phyloP scores from a whole-genome alignment of 2,113 vertebrate genomes.

The Heptranchias perlo region DNA sequence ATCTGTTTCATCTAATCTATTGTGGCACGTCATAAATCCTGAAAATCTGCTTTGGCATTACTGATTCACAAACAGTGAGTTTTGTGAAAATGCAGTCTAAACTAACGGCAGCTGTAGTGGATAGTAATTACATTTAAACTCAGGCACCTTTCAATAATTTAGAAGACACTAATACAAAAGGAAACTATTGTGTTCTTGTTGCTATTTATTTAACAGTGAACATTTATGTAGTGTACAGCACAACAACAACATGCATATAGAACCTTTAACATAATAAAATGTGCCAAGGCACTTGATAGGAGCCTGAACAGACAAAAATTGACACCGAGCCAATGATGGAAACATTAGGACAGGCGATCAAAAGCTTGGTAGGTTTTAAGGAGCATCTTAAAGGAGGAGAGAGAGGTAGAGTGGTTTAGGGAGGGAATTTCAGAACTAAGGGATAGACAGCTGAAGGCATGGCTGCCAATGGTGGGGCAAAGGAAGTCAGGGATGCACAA shows the following conservation, averaged over 20 bases:
- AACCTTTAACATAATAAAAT: neutral
- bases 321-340: no score
- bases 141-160: neutral
- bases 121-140: neutral
- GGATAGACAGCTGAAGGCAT: no score
- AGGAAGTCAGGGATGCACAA: no score
- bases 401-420: no score
- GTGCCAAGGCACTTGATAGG: neutral
- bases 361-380: neutral
- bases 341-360: neutral
- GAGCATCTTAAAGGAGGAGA: no score
- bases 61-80: neutral
- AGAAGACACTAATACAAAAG: neutral
- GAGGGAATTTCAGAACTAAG: no score
- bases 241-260: neutral
- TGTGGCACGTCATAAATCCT: neutral
- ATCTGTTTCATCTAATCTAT: neutral
- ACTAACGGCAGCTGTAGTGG: neutral
- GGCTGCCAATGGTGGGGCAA: no score
- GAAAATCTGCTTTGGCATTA: neutral
- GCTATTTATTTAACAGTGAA: neutral
- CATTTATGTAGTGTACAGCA: neutral
- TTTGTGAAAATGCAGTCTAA: neutral
- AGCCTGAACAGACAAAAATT: neutral
- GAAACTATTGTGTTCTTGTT: neutral